Conservation (phyloP, 2,797 vertebrate species). For the Chloroceryle amazona region DNA sequence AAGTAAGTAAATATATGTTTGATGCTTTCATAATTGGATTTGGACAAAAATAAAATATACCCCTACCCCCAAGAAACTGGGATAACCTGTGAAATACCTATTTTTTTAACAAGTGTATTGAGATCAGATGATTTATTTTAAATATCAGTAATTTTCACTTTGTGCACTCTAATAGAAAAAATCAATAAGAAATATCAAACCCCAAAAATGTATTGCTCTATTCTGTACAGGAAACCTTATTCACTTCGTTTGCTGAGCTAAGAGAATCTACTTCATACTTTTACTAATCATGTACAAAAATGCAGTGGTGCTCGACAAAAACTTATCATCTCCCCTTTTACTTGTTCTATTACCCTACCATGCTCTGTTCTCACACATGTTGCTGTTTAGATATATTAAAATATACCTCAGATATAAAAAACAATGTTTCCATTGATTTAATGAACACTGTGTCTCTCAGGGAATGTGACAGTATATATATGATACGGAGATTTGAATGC, state of each 20-base stretch:
- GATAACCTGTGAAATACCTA: not conserved
- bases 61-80: not conserved
- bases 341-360: not conserved
- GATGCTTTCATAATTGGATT: not conserved
- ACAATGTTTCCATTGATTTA: not conserved
- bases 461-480: not conserved
- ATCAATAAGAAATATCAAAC: not conserved
- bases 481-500: not conserved
- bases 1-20: not conserved
- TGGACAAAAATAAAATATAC: not conserved
- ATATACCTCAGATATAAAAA: not conserved
- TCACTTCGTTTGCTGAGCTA: not conserved
- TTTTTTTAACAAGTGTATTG: not conserved
- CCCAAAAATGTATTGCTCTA: not conserved
- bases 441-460: not conserved
- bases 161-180: not conserved
- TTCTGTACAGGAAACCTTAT: not conserved
- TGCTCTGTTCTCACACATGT: not conserved
- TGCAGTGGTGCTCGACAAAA: not conserved
- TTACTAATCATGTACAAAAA: not conserved
- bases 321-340: not conserved
- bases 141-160: not conserved
- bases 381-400: not conserved
- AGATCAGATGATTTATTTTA: not conserved
- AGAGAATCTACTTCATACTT: not conserved